Conservation (phyloP, 2,888 invertebrate species). For the Eumerus sabulonum region DNA sequence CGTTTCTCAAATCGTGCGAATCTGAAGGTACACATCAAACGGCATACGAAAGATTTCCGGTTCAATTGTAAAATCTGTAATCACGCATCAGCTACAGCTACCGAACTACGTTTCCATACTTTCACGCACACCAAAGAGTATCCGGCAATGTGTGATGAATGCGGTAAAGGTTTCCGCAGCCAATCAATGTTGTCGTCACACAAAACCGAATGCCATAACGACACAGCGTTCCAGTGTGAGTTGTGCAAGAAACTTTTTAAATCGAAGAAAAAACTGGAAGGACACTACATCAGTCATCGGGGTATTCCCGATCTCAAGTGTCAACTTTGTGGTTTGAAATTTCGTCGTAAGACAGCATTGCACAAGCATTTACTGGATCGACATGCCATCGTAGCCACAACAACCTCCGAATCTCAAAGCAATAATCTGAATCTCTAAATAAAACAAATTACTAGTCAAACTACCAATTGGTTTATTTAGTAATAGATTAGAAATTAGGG, state of each 20-base stretch:
- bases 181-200: neutral
- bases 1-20: conserved; percentile 20
- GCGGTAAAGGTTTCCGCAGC: conserved; percentile 13
- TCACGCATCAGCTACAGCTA: conserved; percentile 10
- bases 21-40: conserved; percentile 16
- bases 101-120: conserved; percentile 19
- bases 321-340: conserved; percentile 6
- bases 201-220: conserved; percentile 2
- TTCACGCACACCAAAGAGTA: conserved; percentile 18
- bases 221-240: neutral
- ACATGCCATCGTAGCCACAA: neutral
- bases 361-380: neutral
- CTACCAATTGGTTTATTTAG: no score
- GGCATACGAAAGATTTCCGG: conserved; percentile 20
- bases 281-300: neutral
- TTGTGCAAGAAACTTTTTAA: conserved; percentile 6
- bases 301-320: neutral
- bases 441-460: no score
- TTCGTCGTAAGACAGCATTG: neutral
- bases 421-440: no score
- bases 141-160: conserved; percentile 17
- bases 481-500: no score
- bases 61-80: conserved; percentile 2
- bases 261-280: conserved; percentile 26
- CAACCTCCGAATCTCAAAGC: no score